Conservation (phyloP, 2,888 invertebrate species). For the Linnaemya tessellans region DNA sequence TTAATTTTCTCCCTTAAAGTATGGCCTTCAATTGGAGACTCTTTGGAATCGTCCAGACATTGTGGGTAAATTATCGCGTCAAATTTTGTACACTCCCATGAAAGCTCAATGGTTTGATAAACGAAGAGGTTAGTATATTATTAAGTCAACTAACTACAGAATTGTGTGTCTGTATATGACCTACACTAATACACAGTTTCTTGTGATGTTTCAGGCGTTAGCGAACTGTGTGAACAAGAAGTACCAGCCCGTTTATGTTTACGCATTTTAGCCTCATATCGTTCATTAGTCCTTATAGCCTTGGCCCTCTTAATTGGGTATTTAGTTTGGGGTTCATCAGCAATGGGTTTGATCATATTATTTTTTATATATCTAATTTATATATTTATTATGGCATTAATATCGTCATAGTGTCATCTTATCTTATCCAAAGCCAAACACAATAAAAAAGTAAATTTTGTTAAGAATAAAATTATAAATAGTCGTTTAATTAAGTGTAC, state of each 20-base stretch:
- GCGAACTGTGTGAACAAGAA: constrained; percentile 77
- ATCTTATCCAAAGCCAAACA: constrained; percentile 33
- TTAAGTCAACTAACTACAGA: background rate
- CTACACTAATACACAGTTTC: constrained; percentile 63
- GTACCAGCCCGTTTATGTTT: constrained; percentile 81
- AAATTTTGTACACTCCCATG: constrained; percentile 81
- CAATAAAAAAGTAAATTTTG: constrained; percentile 41
- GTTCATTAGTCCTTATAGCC: constrained; percentile 75
- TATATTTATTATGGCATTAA: constrained; percentile 78
- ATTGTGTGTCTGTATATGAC: constrained; percentile 9
- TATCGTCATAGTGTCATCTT: constrained; percentile 74
- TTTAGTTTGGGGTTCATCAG: constrained; percentile 77
- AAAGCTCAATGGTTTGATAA: constrained; percentile 82
- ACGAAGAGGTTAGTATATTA: constrained; percentile 75
- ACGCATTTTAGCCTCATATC: constrained; percentile 80
- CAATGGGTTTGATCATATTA: constrained; percentile 78
- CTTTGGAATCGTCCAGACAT: constrained; percentile 85
- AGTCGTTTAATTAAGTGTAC: constrained; percentile 8
- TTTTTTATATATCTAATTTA: constrained; percentile 76
- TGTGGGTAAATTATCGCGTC: constrained; percentile 80
- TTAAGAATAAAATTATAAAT: constrained; percentile 43
- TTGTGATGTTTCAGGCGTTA: constrained; percentile 75
- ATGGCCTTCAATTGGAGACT: constrained; percentile 86
- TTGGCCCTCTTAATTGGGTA: constrained; percentile 77
- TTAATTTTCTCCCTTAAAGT: constrained; percentile 84